phyloP scores from a whole-genome alignment of 2,888 invertebrate species.

The Hermaeophaga mercurialis region DNA sequence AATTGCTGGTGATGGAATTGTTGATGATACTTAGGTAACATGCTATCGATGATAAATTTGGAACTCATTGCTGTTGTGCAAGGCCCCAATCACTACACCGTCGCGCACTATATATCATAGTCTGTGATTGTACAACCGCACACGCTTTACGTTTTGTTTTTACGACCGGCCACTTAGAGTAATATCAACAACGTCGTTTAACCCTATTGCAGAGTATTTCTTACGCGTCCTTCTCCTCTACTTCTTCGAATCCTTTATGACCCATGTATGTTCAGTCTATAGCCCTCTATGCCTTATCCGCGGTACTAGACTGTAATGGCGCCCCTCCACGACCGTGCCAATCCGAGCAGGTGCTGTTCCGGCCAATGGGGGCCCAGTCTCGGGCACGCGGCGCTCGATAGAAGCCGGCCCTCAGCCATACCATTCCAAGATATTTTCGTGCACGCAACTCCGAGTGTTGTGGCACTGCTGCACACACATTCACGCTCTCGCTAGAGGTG shows the following conservation, averaged over 20 bases:
- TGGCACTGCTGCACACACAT: too few species aligned
- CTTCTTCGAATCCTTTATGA: constrained; percentile 83
- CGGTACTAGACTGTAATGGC: constrained; percentile 64
- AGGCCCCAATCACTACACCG: constrained; percentile 53
- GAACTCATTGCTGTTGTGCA: constrained; percentile 80
- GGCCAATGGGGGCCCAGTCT: constrained; percentile 54
- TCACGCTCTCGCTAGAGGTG: too few species aligned
- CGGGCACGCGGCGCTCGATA: constrained; percentile 41
- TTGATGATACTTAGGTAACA: constrained; percentile 92
- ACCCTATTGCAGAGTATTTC: constrained; percentile 57
- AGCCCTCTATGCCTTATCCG: constrained; percentile 79
- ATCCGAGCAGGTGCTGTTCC: constrained; percentile 62
- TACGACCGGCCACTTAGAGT: constrained; percentile 52
- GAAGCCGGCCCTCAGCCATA: constrained; percentile 35
- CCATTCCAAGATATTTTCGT: constrained; percentile 19
- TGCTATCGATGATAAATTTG: constrained; percentile 97
- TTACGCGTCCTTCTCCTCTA: constrained; percentile 67
- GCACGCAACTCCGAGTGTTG: constrained; percentile 11
- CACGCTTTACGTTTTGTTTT: constrained; percentile 50
- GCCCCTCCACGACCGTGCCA: constrained; percentile 58
- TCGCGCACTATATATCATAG: constrained; percentile 55
- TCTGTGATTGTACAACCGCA: constrained; percentile 47
- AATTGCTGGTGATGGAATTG: constrained; percentile 74
- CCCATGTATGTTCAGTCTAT: constrained; percentile 84
- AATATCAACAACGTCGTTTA: constrained; percentile 53